A percentile compares a stretch with the other conserved stretches of the same genome.
Conservation (phyloP, 2,113 vertebrate species). For the Callopanchax toddi region DNA sequence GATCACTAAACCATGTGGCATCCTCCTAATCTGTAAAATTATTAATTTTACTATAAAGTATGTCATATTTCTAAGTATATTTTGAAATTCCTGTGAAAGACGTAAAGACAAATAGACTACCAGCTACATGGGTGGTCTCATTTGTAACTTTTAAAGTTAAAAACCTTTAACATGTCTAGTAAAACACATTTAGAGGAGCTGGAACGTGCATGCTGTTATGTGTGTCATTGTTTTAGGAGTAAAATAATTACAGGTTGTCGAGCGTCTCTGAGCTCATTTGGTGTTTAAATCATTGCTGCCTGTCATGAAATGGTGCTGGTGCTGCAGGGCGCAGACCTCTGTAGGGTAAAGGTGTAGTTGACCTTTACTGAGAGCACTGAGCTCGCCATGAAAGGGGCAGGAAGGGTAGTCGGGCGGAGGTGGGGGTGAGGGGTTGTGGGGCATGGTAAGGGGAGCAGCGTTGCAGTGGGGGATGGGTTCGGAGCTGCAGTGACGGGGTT, state of each 20-base stretch:
- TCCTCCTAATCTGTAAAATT: no score
- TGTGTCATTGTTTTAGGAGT: neutral
- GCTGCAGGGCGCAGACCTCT: slow-evolving; percentile 30
- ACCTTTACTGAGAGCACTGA: slow-evolving; percentile 63
- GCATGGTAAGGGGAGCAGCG: slow-evolving; percentile 38
- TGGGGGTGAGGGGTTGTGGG: slow-evolving; percentile 19
- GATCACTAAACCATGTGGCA: neutral
- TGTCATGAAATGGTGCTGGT: slow-evolving; percentile 9
- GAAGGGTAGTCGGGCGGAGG: slow-evolving; percentile 24
- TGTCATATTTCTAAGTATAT: no score
- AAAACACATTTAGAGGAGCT: neutral
- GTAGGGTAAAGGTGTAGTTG: slow-evolving; percentile 58
- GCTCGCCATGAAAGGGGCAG: slow-evolving; percentile 35
- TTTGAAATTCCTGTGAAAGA: no score
- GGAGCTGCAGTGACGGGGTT: slow-evolving; percentile 49
- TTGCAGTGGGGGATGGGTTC: slow-evolving; percentile 19
- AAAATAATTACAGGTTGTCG: neutral
- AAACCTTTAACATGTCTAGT: neutral
- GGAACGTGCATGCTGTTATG: neutral
- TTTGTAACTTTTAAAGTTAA: neutral
- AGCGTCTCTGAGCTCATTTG: slow-evolving; percentile 1
- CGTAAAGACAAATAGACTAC: neutral
- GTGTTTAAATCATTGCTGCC: slow-evolving; percentile 5
- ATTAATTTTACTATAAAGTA: no score
- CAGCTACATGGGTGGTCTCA: neutral